Conservation (phyloP, 2,888 invertebrate genomes). For the Hirtodrosophila alboralis region DNA sequence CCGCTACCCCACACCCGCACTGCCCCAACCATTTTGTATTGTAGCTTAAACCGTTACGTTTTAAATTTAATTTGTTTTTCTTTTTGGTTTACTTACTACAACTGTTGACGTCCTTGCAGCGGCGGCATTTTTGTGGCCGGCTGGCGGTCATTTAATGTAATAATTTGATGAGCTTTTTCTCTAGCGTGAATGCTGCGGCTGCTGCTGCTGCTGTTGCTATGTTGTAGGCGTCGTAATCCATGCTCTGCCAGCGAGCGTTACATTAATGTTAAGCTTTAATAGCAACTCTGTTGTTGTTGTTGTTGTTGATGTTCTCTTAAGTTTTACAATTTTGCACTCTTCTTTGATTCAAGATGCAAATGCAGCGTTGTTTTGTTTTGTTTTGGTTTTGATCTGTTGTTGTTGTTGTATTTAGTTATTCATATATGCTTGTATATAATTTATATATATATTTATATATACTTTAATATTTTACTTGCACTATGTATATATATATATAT, state of each 20-base stretch:
- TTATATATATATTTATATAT: slow-evolving; percentile 8
- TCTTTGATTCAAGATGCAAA: slow-evolving; percentile 45
- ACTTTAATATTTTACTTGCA: slow-evolving; percentile 11
- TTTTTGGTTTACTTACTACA: slow-evolving; percentile 53
- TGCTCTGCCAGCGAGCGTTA: slow-evolving; percentile 55
- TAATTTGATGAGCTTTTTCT: slow-evolving; percentile 41
- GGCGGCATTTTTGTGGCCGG: slow-evolving; percentile 72
- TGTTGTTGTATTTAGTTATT: slow-evolving; percentile 24
- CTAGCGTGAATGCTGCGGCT: slow-evolving; percentile 3
- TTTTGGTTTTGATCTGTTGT: slow-evolving; percentile 19
- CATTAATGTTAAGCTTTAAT: slow-evolving; percentile 31
- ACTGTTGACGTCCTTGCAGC: slow-evolving; percentile 69
- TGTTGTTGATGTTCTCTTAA: slow-evolving; percentile 16
- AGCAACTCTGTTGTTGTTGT: slow-evolving; percentile 27
- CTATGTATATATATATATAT: slow-evolving; percentile 4
- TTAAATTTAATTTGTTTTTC: slow-evolving; percentile 2
- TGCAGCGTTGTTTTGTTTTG: slow-evolving; percentile 26
- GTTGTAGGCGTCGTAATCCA: slow-evolving; percentile 62
- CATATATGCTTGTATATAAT: slow-evolving; percentile 9
- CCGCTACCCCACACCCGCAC: slow-evolving; percentile 16
- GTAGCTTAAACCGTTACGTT: slow-evolving; percentile 16
- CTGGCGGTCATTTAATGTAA: slow-evolving; percentile 62
- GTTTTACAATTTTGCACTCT: slow-evolving; percentile 16
- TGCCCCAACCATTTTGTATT: background rate
- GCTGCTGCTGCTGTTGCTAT: slow-evolving; percentile 35